Evolutionary conservation across 1,140 invertebrate genomes (phyloP), one percentile per base, ranked within the genome.

Genomic region (Ctenoplectra terminalis): DNA sequence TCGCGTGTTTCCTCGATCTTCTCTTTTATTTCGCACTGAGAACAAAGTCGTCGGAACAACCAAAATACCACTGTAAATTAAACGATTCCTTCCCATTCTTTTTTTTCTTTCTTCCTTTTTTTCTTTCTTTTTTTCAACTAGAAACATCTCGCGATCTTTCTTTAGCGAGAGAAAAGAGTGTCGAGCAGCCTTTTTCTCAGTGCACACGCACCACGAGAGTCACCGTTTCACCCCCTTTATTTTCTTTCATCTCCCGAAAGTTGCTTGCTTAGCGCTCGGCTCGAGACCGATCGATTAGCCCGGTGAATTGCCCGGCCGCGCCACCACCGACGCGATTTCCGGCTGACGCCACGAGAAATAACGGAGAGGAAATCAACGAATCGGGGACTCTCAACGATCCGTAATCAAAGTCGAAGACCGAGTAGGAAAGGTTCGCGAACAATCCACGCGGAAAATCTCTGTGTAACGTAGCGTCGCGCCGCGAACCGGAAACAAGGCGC

Each of bases 401-500:
- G 26, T 37, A 31, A 37, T 58, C 15, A 17, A 46, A 34, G 17
- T 40, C 46, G 69, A 63, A 40, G 37, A 69, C 23, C 74, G 50
- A 73, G 67, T 7, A 23, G 4, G 58, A 43, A 58, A 37, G 26
- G 9, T 56, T 11, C 50, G 63, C 74, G 74, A 26, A 23, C 40
- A 5, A 48, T 1, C 29, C 56, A 15, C 37, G 9, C 34, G 31
- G 20, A 23, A 8, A 31, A 20, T n/a, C 34, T 23, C 13, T 20
- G 31, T 17, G 8, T 20, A 15, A 15, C 5, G n/a, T n/a, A n/a
- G n/a, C n/a, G n/a, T n/a, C n/a, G n/a, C 37, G 26, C n/a, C 70
- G 58, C 73, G 43, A 48, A 46, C 40, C 46, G 70, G 77, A 80
- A 80, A 37, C 56, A 26, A 60, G 56, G 31, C 67, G 26, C 52